Evolutionary conservation across 2,797 vertebrate genomes (phyloP).

Genomic region (Gorsachius magnificus): DNA sequence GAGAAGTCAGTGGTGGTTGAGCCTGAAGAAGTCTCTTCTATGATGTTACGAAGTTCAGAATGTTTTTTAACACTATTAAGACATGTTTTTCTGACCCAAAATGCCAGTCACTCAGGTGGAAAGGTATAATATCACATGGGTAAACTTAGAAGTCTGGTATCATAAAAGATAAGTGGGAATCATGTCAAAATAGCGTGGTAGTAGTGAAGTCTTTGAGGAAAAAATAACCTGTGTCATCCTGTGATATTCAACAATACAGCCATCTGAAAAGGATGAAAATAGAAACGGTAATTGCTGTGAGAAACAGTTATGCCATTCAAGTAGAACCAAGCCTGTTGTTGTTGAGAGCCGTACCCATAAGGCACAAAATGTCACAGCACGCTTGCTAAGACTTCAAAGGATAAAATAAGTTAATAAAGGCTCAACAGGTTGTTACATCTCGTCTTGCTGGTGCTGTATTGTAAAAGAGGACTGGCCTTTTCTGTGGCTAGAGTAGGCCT

Average conservation of each 20-base stretch:
- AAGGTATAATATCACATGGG: neutral
- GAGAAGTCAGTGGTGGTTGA: neutral
- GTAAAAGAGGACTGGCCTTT: neutral
- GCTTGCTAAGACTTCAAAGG: slow-evolving; percentile 16
- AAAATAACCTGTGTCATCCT: slow-evolving; percentile 17
- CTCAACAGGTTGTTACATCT: neutral
- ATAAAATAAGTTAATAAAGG: neutral
- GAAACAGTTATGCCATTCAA: slow-evolving; percentile 8
- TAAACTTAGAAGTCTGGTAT: neutral
- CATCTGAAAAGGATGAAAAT: slow-evolving; percentile 18
- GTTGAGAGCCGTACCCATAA: neutral
- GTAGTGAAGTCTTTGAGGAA: slow-evolving; percentile 18
- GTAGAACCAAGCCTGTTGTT: neutral
- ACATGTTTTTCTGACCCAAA: neutral
- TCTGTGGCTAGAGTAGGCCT: neutral
- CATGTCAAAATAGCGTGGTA: slow-evolving; percentile 12
- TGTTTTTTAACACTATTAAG: neutral
- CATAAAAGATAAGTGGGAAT: neutral
- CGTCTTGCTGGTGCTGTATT: neutral
- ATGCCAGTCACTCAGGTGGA: neutral
- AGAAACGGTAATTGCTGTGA: slow-evolving; percentile 20
- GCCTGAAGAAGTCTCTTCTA: neutral
- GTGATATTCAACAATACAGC: slow-evolving; percentile 29
- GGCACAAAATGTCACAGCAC: neutral
- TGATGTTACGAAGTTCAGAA: neutral